Percentiles rank a stretch among this genome's conserved stretches.
Conservation (phyloP, 2,113 vertebrate genomes). For the Potamarius usumacintae region DNA sequence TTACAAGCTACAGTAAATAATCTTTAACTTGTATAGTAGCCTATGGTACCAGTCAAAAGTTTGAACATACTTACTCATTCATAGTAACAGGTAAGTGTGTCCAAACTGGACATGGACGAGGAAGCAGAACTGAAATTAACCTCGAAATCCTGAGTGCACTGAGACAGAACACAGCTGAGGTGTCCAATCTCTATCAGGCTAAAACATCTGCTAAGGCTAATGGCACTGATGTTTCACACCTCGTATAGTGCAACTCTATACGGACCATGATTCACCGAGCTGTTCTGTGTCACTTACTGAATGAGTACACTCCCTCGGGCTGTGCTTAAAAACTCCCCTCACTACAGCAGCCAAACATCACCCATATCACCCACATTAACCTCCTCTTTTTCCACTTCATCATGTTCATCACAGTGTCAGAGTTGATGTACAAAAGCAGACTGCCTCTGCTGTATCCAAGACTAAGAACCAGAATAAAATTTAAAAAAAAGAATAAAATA, state of each 20-base stretch:
- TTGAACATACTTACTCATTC: too few relatives aligned
- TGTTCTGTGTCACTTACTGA: slow-evolving; percentile 58
- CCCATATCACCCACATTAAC: slow-evolving; percentile 10
- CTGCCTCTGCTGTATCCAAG: neutral
- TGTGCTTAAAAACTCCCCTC: slow-evolving; percentile 17
- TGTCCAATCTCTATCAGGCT: slow-evolving; percentile 53
- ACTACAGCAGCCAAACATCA: slow-evolving; percentile 28
- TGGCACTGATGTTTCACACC: slow-evolving; percentile 63
- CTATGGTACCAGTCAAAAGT: too few relatives aligned
- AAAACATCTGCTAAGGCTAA: slow-evolving; percentile 60
- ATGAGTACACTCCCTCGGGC: slow-evolving; percentile 46
- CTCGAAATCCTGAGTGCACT: slow-evolving; percentile 26
- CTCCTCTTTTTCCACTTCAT: slow-evolving; percentile 27
- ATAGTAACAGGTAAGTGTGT: neutral
- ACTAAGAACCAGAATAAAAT: neutral
- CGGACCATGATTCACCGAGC: slow-evolving; percentile 59
- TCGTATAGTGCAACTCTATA: slow-evolving; percentile 66
- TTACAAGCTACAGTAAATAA: neutral
- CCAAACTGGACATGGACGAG: neutral
- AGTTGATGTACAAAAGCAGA: neutral
- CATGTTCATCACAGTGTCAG: neutral
- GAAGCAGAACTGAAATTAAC: slow-evolving; percentile 6
- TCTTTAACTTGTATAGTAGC: neutral
- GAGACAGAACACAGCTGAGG: neutral
- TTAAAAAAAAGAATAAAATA: neutral